These are phyloP conservation scores for Drosophila aff. DNA, from an alignment of 1,140 invertebrate genomes.

Conservation along the genomic window DNA sequence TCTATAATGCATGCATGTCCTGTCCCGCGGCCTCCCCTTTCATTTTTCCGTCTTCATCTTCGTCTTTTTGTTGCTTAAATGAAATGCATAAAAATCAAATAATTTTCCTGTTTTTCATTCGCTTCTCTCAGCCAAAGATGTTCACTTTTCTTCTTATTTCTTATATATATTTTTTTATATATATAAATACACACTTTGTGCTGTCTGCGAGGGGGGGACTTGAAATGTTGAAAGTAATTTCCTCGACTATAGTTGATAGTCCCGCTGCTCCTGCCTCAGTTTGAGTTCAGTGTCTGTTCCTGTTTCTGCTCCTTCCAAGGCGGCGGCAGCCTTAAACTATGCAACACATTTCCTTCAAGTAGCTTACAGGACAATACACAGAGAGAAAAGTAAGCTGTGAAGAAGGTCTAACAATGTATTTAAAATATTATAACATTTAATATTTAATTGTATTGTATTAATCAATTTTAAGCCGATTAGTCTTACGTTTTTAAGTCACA, in stretches of 20 bases:
- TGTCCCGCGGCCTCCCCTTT: background rate
- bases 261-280: slow-evolving; percentile 37
- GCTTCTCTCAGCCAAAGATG: slow-evolving; percentile 12
- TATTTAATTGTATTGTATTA: background rate
- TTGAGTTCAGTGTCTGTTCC: slow-evolving; percentile 40
- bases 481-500: background rate
- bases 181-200: slow-evolving; percentile 72
- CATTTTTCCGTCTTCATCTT: slow-evolving; percentile 17
- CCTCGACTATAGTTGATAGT: slow-evolving; percentile 77
- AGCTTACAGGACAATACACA: slow-evolving; percentile 45
- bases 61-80: slow-evolving; percentile 73
- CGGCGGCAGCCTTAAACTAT: slow-evolving; percentile 57
- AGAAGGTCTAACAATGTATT: background rate
- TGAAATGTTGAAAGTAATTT: slow-evolving; percentile 82
- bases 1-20: slow-evolving; percentile 75
- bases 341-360: slow-evolving; percentile 72
- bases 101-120: slow-evolving; percentile 80
- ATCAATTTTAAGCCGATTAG: background rate
- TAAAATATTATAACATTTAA: background rate
- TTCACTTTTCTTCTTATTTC: slow-evolving; percentile 4
- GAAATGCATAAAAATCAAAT: slow-evolving; percentile 82
- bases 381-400: background rate
- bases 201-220: slow-evolving; percentile 39
- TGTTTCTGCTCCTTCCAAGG: slow-evolving; percentile 26
- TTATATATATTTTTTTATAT: slow-evolving; percentile 29